Conservation (phyloP, 2,797 vertebrate genomes). For the Oreochromis grahami region DNA sequence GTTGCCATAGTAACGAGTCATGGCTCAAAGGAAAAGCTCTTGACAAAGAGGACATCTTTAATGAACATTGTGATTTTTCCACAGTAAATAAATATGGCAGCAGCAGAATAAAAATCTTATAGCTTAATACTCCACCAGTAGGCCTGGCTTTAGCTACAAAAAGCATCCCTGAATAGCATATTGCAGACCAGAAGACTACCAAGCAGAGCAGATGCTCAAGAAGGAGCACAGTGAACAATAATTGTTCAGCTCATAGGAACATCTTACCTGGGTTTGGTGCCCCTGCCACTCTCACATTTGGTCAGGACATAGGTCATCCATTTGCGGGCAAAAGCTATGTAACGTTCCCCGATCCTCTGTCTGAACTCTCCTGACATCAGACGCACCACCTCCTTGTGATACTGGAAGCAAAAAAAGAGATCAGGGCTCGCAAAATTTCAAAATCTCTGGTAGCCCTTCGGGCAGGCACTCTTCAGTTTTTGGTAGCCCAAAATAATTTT, state of each 20-base stretch:
- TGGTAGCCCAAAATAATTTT: too few relatives aligned
- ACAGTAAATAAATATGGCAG: neutral
- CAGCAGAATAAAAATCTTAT: neutral
- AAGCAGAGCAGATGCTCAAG: neutral
- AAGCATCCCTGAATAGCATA: neutral
- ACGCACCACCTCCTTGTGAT: conserved; percentile 98
- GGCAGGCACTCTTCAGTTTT: too few relatives aligned
- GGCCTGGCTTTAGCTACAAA: neutral
- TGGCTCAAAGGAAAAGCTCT: neutral
- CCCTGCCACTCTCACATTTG: conserved; percentile 98
- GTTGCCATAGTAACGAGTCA: neutral
- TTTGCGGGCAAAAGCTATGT: conserved; percentile 94
- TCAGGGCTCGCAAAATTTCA: too few relatives aligned
- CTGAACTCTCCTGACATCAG: conserved; percentile 98
- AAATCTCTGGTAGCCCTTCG: too few relatives aligned
- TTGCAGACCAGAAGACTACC: neutral
- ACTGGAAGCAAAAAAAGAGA: conserved; percentile 70
- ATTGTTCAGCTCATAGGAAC: neutral
- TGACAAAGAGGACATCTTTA: neutral
- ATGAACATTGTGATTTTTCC: neutral
- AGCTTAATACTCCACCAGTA: neutral
- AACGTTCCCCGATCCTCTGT: conserved; percentile 95
- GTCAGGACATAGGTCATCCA: conserved; percentile 99
- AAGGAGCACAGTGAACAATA: neutral
- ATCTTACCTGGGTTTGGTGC: conserved; percentile 93